Evolutionary conservation across 2,797 vertebrate species (phyloP).

Genomic region (Moxostoma hubbsi): DNA sequence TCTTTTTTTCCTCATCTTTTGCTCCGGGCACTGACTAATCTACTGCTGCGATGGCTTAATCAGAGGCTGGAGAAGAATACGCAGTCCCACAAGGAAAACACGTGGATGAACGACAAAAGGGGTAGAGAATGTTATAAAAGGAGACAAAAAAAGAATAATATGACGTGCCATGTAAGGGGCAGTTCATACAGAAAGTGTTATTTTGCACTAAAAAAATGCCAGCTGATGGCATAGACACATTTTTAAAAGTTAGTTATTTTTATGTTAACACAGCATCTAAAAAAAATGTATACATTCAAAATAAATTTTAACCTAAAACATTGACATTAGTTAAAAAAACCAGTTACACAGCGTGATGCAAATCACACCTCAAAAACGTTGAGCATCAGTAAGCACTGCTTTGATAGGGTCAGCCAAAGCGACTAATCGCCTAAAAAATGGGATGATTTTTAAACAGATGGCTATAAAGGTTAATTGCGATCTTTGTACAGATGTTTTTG

Average conservation of each 20-base stretch:
- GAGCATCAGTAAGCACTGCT: background rate
- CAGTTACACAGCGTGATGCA: background rate
- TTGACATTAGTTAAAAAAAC: too few relatives aligned
- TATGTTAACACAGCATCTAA: too few relatives aligned
- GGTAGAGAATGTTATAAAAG: background rate
- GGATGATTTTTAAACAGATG: slow-evolving; percentile 59
- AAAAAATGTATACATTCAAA: too few relatives aligned
- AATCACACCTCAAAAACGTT: background rate
- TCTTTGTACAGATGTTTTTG: slow-evolving; percentile 39
- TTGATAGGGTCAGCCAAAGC: background rate
- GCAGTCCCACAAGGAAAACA: slow-evolving; percentile 18
- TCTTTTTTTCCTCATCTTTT: slow-evolving; percentile 43
- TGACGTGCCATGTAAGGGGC: too few relatives aligned
- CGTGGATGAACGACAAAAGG: slow-evolving; percentile 1
- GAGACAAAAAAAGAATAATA: background rate
- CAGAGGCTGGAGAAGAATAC: slow-evolving; percentile 20
- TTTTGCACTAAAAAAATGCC: too few relatives aligned
- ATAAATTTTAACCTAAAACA: too few relatives aligned
- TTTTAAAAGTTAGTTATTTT: too few relatives aligned
- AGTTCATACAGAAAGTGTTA: too few relatives aligned
- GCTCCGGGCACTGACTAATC: slow-evolving; percentile 53
- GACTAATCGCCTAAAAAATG: background rate
- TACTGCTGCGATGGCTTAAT: slow-evolving; percentile 51
- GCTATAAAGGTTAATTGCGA: slow-evolving; percentile 62
- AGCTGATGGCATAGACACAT: too few relatives aligned